Conservation (phyloP, 2,888 invertebrate species). For the Hypomecis atomaria region DNA sequence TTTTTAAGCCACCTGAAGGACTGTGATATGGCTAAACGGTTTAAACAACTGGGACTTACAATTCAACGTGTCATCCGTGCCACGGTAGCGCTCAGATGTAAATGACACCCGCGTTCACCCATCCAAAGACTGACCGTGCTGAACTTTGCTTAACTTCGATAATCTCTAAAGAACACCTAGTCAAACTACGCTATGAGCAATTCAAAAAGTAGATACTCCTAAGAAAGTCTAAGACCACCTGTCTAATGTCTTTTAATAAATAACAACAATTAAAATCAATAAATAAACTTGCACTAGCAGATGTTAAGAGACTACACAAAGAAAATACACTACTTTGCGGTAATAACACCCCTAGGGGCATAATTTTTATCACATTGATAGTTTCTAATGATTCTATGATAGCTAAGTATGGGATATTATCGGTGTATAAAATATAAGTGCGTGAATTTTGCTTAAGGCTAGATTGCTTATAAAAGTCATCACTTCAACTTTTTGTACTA, state of each 20-base stretch:
- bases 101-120: too few relatives aligned
- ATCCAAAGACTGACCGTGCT: too few relatives aligned
- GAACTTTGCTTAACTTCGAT: too few relatives aligned
- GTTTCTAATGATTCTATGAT: constrained; percentile 11
- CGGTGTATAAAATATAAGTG: not conserved
- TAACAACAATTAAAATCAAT: constrained; percentile 6
- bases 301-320: not conserved
- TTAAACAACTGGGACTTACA: too few relatives aligned
- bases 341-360: not conserved
- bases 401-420: constrained; percentile 5
- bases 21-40: too few relatives aligned
- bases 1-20: too few relatives aligned
- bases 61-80: too few relatives aligned
- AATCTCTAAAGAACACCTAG: too few relatives aligned
- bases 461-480: not conserved
- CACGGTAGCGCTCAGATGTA: too few relatives aligned
- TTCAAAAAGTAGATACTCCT: too few relatives aligned
- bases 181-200: too few relatives aligned
- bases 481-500: too few relatives aligned
- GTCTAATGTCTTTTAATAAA: not conserved
- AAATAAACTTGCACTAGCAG: not conserved
- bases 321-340: not conserved
- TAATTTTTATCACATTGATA: constrained; percentile 8
- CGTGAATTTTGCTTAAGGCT: not conserved
- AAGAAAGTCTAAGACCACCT: not conserved